Percentiles rank a stretch among this genome's conserved stretches.
Conservation (phyloP, 2,888 invertebrate species). For the Drosophila kanekoi region DNA sequence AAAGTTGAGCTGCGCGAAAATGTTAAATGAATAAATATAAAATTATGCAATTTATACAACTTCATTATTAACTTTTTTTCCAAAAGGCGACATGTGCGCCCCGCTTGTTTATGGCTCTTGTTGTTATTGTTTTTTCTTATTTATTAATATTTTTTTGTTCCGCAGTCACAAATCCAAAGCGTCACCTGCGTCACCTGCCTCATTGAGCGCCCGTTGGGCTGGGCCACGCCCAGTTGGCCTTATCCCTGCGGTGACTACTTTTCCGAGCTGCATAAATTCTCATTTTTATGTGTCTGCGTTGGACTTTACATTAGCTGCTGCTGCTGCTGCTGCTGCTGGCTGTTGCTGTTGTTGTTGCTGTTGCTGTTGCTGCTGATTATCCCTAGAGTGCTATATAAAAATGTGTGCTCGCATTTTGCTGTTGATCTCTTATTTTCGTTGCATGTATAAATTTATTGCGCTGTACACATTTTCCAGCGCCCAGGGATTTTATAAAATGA, state of each 20-base stretch:
- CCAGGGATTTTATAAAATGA: conserved; percentile 49
- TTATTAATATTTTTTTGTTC: conserved; percentile 12
- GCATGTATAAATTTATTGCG: conserved; percentile 67
- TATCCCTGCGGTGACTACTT: conserved; percentile 60
- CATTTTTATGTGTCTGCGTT: conserved; percentile 74
- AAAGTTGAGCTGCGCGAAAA: conserved; percentile 36
- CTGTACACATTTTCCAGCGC: conserved; percentile 45
- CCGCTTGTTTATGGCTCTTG: conserved; percentile 50
- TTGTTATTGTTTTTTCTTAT: conserved; percentile 32
- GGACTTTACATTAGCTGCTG: conserved; percentile 73
- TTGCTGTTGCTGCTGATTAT: conserved; percentile 59
- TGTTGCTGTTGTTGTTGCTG: conserved; percentile 22
- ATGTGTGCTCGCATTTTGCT: conserved; percentile 58
- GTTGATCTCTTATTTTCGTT: conserved; percentile 56
- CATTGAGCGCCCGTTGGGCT: conserved; percentile 25
- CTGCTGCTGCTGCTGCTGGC: conserved; percentile 33
- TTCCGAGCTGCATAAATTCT: conserved; percentile 69
- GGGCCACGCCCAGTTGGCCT: conserved; percentile 20
- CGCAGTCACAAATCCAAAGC: conserved; percentile 67
- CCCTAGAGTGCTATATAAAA: conserved; percentile 75
- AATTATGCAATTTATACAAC: conserved; percentile 70
- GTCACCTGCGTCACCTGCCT: conserved; percentile 74
- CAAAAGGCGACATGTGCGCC: conserved; percentile 57
- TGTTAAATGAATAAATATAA: conserved; percentile 66
- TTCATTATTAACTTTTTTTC: conserved; percentile 72